phyloP scores from a whole-genome alignment of 2,797 vertebrate species.

The Psittacula echo region DNA sequence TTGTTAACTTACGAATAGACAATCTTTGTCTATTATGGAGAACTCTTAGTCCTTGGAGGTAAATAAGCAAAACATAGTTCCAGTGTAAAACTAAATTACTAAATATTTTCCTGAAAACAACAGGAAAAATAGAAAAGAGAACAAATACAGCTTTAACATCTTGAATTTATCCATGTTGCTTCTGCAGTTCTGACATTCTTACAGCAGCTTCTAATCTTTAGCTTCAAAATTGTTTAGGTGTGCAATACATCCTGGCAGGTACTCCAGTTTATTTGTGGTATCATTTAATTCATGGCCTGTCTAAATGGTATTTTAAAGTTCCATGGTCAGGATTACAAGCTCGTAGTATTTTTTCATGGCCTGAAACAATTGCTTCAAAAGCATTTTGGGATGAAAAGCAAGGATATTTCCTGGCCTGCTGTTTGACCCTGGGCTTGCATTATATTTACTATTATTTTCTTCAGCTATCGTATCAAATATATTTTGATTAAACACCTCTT shows the following conservation, averaged over 20 bases:
- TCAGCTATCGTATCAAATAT: not conserved
- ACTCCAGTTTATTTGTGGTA: not conserved
- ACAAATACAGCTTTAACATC: not conserved
- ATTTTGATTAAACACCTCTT: slow-evolving; percentile 14
- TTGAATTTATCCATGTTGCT: not conserved
- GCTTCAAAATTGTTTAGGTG: not conserved
- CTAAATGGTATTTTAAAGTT: not conserved
- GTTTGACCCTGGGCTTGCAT: not conserved
- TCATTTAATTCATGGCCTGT: not conserved
- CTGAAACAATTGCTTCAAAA: not conserved
- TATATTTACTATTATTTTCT: not conserved
- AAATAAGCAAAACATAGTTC: not conserved
- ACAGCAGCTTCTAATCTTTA: not conserved
- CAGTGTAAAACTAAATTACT: not conserved
- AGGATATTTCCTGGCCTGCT: not conserved
- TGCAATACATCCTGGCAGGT: not conserved
- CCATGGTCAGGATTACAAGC: not conserved
- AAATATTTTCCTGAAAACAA: not conserved
- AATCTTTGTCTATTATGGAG: not conserved
- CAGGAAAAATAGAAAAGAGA: not conserved
- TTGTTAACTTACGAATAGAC: not conserved
- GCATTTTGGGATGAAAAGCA: not conserved
- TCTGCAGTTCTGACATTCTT: not conserved
- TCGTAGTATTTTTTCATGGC: not conserved
- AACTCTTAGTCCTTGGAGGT: not conserved